Base-by-base conservation (phyloP, 2,888 invertebrate genomes). In the Platycnemis pennipes region DNA sequence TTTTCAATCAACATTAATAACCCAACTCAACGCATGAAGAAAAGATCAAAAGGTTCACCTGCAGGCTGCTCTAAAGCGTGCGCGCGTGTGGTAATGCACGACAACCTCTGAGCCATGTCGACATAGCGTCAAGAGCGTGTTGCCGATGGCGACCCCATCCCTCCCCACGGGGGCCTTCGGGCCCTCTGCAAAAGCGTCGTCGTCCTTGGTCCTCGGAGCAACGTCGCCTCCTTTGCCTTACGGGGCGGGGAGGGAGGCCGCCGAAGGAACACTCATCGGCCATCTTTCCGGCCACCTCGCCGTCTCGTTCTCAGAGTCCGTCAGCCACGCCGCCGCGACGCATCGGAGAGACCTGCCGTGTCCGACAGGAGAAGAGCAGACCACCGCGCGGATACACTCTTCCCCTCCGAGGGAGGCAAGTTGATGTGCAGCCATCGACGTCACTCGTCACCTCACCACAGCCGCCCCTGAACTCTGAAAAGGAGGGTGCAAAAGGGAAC, bases 321-420 rank as follows among this genome's bases (percentile, higher is more conserved):
- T 37, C 77, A 37, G 77, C 77, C 77, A 77, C 77, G 37, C 11
- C 37, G 77, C 77, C 77, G 77, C 77, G 77, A 77, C 77, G 77
- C 31, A 77, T 77, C 77, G 77, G 77, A 37, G 8, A 37, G 77
- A 37, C 77, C 77, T 37, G 37, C 77, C 77, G 77, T 49, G n/a
- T n/a, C 16, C 37, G 77, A 16, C 77, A 37, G 77, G 77, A 77
- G 0, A 26, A 77, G 31, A 22, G 7, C 0, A 37, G 37, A 7
- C 37, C 8, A 16, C 37, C 37, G 77, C 11, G 37, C 31, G 63
- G 2, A 19, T 49, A 49, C 49, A 63, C n/a, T n/a, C 26, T 63
- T 63, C 26, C n/a, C n/a, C 0, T 26, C n/a, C 26, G 63, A 77
- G 31, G 77, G 31, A n/a, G 63, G 22, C 77, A 37, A 37, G 77